Evolutionary conservation across 2,113 vertebrate genomes (phyloP).

Genomic region (Zingel zingel): DNA sequence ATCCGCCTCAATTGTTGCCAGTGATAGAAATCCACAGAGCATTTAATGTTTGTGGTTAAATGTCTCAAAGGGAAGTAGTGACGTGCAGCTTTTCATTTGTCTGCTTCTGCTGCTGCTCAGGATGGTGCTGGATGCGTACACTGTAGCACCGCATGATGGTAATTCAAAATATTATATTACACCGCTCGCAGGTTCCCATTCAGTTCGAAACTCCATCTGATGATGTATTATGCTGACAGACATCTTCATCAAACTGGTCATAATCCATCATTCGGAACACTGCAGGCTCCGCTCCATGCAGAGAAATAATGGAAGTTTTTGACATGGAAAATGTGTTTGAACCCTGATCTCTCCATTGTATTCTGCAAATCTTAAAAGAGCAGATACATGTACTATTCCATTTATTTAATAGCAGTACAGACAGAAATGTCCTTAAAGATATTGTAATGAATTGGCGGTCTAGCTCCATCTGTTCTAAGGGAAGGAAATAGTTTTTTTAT

Average conservation of each 20-base stretch:
- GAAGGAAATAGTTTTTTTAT: slow-evolving; percentile 20
- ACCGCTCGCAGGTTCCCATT: slow-evolving; percentile 46
- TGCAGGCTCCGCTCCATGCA: slow-evolving; percentile 28
- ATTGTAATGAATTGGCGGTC: slow-evolving; percentile 37
- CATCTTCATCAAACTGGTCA: slow-evolving; percentile 64
- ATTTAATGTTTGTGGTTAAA: slow-evolving; percentile 20
- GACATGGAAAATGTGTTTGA: slow-evolving; percentile 62
- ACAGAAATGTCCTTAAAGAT: slow-evolving; percentile 35
- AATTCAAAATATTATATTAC: slow-evolving; percentile 46
- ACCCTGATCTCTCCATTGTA: slow-evolving; percentile 32
- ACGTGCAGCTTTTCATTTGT: slow-evolving; percentile 37
- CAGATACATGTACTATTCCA: slow-evolving; percentile 20
- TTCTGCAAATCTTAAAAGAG: slow-evolving; percentile 36
- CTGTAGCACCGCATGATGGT: slow-evolving; percentile 2
- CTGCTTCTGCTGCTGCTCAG: slow-evolving; percentile 11
- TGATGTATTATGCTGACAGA: slow-evolving; percentile 65
- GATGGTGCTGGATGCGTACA: neutral
- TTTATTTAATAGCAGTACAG: slow-evolving; percentile 26
- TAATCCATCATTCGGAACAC: slow-evolving; percentile 63
- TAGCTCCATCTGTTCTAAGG: neutral
- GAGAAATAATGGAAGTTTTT: slow-evolving; percentile 44
- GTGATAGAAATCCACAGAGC: slow-evolving; percentile 34
- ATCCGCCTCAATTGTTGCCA: slow-evolving; percentile 10
- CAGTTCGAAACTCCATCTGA: slow-evolving; percentile 33
- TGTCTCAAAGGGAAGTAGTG: slow-evolving; percentile 19